Evolutionary conservation across 2,797 vertebrate genomes (phyloP), one percentile per base, ranked within the genome.

Genomic region (Heteromormyrus szaboi): DNA sequence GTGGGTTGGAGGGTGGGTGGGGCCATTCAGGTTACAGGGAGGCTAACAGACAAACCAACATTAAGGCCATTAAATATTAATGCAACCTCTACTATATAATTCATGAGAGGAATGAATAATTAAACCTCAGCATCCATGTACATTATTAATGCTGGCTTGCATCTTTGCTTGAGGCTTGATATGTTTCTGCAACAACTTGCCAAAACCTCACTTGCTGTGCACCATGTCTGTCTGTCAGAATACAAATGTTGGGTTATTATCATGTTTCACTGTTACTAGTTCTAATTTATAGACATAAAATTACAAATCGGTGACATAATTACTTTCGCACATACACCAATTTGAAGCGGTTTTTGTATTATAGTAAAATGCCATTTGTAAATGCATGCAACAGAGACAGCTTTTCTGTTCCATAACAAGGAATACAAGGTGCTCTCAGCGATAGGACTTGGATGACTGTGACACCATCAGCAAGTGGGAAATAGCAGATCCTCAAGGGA

Each of bases 21-120:
- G 4, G 44, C 81, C 22, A n/a, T 50, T 25, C 41, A 50, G 56
- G 54, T 14, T 62, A 12, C 7, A 56, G 11, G 48, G 33, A 8
- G 88, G 85, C 83, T 88, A 46, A 85, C 86, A 68, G 54, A 54
- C 68, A 29, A 89, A 84, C 85, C 88, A 62, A 89, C 87, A 91
- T 91, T 85, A 87, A 54, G 33, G 53, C 22, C 50, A 88, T 88
- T 29, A 88, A 88, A 81, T 41, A 33, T 88, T 88, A 83, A 88
- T 83, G 51, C 76, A 88, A 14, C 17, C 8, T 54, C 33, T 22
- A 33, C 11, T 88, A 54, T 81, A 88, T 88, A 53, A 88, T 84
- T 88, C 9, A 83, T 44, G 76, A 44, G 9, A 37, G 9, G 48
- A 33, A 84, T 88, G 33, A 88, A 59, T 62, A 88, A 56, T 88